Conservation (phyloP, 2,797 vertebrate genomes). For the Carapus acus region DNA sequence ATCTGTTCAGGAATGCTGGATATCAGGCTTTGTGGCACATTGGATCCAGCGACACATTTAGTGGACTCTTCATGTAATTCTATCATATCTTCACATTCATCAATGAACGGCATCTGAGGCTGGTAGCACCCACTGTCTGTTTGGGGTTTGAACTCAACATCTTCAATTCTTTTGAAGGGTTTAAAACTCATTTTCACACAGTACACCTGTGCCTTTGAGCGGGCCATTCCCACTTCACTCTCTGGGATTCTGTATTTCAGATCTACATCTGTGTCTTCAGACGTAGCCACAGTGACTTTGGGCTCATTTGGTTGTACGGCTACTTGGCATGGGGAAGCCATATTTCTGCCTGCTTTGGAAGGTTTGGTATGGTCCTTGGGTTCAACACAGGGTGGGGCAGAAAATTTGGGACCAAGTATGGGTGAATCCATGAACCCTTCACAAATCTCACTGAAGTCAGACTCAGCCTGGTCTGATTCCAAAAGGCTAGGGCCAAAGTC, state of each 20-base stretch:
- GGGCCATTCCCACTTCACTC: constrained; percentile 27
- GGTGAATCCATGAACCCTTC: constrained; percentile 29
- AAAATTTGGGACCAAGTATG: constrained; percentile 14
- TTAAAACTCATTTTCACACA: constrained; percentile 21
- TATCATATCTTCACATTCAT: constrained; percentile 39
- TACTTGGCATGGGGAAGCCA: constrained; percentile 12
- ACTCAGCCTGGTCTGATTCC: constrained; percentile 62
- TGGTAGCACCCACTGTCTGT: constrained; percentile 9
- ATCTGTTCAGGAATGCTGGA: constrained; percentile 16
- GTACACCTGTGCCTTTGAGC: constrained; percentile 13
- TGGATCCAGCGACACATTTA: constrained; percentile 21
- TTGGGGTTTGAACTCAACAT: constrained; percentile 31
- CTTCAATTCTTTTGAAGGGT: constrained; percentile 28
- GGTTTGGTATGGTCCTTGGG: constrained; percentile 19
- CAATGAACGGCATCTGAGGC: constrained; percentile 56
- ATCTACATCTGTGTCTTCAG: constrained; percentile 42
- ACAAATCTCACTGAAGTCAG: constrained; percentile 59
- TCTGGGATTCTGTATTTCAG: constrained; percentile 24
- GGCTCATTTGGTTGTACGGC: constrained; percentile 13
- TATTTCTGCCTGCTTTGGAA: constrained; percentile 15
- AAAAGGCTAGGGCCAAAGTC: constrained; percentile 57
- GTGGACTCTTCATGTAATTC: constrained; percentile 3
- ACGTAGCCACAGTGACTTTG: constrained; percentile 32
- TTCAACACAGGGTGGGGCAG: constrained; percentile 3
- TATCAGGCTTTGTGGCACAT: constrained; percentile 14